phyloP scores from a whole-genome alignment of 2,797 vertebrate genomes.

The Syngnathus rostellatus region DNA sequence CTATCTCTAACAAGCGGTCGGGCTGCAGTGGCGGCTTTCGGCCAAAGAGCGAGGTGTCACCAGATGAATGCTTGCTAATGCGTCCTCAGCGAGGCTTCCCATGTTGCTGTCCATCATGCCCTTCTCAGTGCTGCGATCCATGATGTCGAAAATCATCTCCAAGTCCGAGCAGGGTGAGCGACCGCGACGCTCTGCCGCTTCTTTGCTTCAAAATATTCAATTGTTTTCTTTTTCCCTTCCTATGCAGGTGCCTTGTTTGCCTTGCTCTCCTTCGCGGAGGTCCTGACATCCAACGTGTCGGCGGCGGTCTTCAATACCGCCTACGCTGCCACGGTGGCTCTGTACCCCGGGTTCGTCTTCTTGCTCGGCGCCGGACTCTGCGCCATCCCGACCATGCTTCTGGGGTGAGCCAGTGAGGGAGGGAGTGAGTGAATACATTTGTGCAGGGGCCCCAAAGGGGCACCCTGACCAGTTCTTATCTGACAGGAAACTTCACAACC shows the following conservation, averaged over 20 bases:
- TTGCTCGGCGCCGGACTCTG: constrained; percentile 77
- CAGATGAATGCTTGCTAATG: not conserved
- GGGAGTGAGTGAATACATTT: not conserved
- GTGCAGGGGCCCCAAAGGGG: no score
- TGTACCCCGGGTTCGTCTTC: constrained; percentile 84
- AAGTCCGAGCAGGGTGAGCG: constrained; percentile 84
- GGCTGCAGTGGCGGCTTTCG: no score
- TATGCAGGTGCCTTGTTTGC: constrained; percentile 85
- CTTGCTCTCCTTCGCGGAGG: constrained; percentile 82
- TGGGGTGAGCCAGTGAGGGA: constrained; percentile 70
- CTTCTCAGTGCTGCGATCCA: constrained; percentile 82
- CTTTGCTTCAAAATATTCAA: not conserved
- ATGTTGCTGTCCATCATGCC: constrained; percentile 80
- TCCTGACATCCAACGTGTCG: constrained; percentile 62
- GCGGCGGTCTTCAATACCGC: constrained; percentile 71
- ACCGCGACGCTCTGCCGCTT: not conserved
- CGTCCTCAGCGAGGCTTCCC: constrained; percentile 73
- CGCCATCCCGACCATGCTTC: constrained; percentile 68
- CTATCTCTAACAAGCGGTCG: not conserved
- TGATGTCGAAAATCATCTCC: constrained; percentile 88
- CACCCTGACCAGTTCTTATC: no score
- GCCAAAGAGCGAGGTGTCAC: not conserved
- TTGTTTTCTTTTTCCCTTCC: constrained; percentile 5
- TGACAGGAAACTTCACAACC: no score
- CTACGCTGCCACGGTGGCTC: constrained; percentile 80